Evolutionary conservation across 2,888 invertebrate species (phyloP), one percentile per base, ranked within the genome.

Genomic region (Helobdella robusta): DNA sequence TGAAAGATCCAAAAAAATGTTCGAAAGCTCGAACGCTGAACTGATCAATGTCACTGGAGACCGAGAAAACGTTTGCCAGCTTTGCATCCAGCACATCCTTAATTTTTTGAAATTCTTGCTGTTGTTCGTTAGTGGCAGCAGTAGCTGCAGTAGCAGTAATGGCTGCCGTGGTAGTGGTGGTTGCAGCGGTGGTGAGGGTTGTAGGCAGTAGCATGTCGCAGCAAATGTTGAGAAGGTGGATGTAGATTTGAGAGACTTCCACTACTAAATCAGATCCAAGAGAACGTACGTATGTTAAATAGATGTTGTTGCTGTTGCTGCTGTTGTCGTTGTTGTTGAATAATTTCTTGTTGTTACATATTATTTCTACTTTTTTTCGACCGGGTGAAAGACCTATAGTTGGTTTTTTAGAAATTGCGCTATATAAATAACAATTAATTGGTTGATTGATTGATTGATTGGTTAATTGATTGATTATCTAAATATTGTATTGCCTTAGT

Each of bases 21-120:
- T 62, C 62, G 25, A 62, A 62, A 34, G 62, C 62, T 50, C 62
- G 48, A 20, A 62, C 50, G 32, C 48, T 62, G 50, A 62, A 62
- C 50, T 62, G 62, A 20, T 62, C 62, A 20, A 34, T 35, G 20
- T 62, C 62, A 34, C 50, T 32, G n/a, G 48, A 32, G 32, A n/a
- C 20, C 20, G n/a, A 50, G 48, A 62, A 62, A 4, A 62, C 32
- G 5, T 11, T 30, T 15, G 46, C 46, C 18, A 62, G 25, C 5
- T 25, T 15, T n/a, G n/a, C 20, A 28, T 62, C 62, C n/a, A 62
- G 48, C 59, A 35, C 20, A 34, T n/a, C 28, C 11, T 15, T 40
- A 11, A 40, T 11, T 11, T 40, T n/a, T 15, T 40, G 11, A 15
- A 15, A 15, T 40, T 40, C 44, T 15, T 40, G 11, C n/a, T 40